Evolutionary conservation across 1,140 invertebrate species (phyloP), one percentile per base, ranked within the genome.

Genomic region (Zaprionus camerounensis): DNA sequence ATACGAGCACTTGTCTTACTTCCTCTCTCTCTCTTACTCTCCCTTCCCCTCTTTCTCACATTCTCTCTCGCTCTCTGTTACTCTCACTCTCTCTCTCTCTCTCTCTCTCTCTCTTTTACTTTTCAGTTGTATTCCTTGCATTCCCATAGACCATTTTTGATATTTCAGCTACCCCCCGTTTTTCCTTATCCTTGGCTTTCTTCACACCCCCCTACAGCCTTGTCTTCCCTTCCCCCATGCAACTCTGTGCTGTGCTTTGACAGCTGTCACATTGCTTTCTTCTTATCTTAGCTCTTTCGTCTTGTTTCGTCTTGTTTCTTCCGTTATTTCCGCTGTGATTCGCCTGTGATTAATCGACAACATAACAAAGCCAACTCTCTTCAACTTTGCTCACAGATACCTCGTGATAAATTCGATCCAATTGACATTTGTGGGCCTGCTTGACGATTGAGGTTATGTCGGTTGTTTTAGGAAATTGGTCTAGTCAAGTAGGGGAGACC

Each of bases 251-350:
- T 77, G 44, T 88, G 85, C 85, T 88, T 88, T 88, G 85, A 88
- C 85, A 88, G 85, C 85, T 88, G 85, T 88, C 85, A 76, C 76
- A 57, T 80, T 79, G 78, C 53, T 72, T 87, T 85, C 59, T 31
- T 64, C 71, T 78, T 78, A 72, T 72, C 70, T 69, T 26, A 38
- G 22, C 41, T 80, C 51, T 72, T 78, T 70, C 28, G 53, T 67
- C 26, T 56, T 59, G 46, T 64, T 58, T 34, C 34, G 12, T 24
- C 41, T 55, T 71, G 36, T 31, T 73, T 9, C 26, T 6, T 15
- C n/a, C n/a, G 57, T 58, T 70, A 51, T 79, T 70, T 49, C 51
- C 51, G 72, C 66, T 61, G 62, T 80, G 72, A 82, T 82, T 75
- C 75, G 44, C 51, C 63, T 66, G 24, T 85, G 82, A 84, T 84